Evolutionary conservation across 2,888 invertebrate genomes (phyloP).

Genomic region (Drosophila austrosaltans): DNA sequence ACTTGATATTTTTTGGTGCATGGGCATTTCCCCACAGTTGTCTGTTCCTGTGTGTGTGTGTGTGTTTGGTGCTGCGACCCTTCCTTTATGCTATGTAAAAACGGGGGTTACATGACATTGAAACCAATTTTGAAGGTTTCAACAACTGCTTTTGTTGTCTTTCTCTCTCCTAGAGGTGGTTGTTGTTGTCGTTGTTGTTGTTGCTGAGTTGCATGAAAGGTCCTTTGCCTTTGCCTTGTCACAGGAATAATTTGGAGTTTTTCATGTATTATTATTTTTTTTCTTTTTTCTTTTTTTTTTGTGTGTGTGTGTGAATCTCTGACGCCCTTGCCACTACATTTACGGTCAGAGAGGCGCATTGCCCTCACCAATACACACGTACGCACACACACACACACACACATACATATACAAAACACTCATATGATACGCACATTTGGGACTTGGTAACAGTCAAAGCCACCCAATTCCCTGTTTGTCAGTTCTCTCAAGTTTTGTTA

Average conservation of each 20-base stretch:
- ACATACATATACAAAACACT: slow-evolving; percentile 16
- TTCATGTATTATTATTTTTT: slow-evolving; percentile 15
- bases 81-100: slow-evolving; percentile 34
- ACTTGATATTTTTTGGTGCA: slow-evolving; percentile 30
- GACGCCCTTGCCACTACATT: slow-evolving; percentile 76
- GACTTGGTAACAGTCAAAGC: slow-evolving; percentile 49
- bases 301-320: slow-evolving; percentile 26
- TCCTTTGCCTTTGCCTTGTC: neutral
- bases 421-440: slow-evolving; percentile 32
- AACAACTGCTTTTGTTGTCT: slow-evolving; percentile 37
- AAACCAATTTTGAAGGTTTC: slow-evolving; percentile 74
- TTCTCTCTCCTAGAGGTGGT: slow-evolving; percentile 29
- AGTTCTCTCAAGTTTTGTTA: slow-evolving; percentile 39
- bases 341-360: slow-evolving; percentile 46
- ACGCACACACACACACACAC: slow-evolving; percentile 23
- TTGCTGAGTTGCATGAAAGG: neutral
- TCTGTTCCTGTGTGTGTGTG: slow-evolving; percentile 23
- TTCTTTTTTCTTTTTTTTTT: slow-evolving; percentile 2
- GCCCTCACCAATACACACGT: slow-evolving; percentile 38
- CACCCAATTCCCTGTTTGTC: slow-evolving; percentile 34
- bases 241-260: slow-evolving; percentile 15
- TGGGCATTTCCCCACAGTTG: slow-evolving; percentile 49
- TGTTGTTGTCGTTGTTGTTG: slow-evolving; percentile 19
- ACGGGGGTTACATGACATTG: slow-evolving; percentile 78
- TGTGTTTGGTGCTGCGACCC: slow-evolving; percentile 8